Evolutionary conservation across 2,113 vertebrate species (phyloP).

Genomic region (Conger conger): DNA sequence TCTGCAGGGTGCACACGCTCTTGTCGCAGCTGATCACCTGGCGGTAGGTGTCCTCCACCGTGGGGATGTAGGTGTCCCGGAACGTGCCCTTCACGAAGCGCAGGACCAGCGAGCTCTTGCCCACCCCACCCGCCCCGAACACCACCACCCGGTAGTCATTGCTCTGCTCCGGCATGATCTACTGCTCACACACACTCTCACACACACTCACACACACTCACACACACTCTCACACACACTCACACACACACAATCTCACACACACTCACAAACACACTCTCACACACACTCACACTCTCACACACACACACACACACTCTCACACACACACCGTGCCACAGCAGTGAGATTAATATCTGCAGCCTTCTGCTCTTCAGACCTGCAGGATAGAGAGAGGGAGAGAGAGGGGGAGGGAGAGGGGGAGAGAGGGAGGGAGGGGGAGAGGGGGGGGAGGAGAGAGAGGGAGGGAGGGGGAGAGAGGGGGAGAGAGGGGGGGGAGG

Average conservation of each 20-base stretch:
- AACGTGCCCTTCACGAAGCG: conserved; percentile 96
- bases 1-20: conserved; percentile 27
- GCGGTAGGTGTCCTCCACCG: conserved; percentile 91
- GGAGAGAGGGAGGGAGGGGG: too few species aligned
- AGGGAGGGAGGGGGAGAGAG: too few species aligned
- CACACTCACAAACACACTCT: conserved; percentile 25
- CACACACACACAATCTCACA: conserved; percentile 17
- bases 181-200: conserved; percentile 50
- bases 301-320: conserved; percentile 31
- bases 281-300: conserved; percentile 34
- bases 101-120: conserved; percentile 94
- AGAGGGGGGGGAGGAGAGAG: too few species aligned
- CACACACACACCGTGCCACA: conserved; percentile 30
- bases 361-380: neutral
- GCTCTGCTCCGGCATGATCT: conserved; percentile 91
- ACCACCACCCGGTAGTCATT: conserved; percentile 97
- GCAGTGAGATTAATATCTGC: too few species aligned
- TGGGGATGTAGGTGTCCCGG: conserved; percentile 95
- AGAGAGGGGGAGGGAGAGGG: too few species aligned
- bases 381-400: neutral
- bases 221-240: conserved; percentile 7
- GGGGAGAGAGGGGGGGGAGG: too few species aligned
- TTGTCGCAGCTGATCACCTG: conserved; percentile 33
- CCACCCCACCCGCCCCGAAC: conserved; percentile 90
- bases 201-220: too few species aligned